Base-by-base conservation (phyloP, 2,888 invertebrate genomes). In the Drosophila meridiana region DNA sequence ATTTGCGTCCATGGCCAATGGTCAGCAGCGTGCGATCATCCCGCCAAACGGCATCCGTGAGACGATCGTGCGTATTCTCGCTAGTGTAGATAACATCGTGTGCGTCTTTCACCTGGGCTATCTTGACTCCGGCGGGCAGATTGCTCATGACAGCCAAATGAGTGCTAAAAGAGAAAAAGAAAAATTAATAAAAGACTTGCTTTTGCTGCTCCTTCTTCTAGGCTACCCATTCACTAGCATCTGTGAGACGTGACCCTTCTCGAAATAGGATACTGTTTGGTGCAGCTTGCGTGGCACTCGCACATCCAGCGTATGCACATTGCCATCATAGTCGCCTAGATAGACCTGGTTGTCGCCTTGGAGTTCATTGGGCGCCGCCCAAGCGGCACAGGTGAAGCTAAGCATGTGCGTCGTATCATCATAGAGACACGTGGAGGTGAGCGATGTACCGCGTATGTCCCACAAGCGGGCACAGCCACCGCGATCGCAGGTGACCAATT, bases 71-170 rank as follows among this genome's bases (percentile, higher is more conserved):
- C 0, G 83, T 69, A 4, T 80, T 56, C 30, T 70, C 55, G 5
- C 78, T 71, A 4, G 43, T 64, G 48, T 87, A 87, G n/a, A 88
- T 30, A 28, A 76, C 6, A 5, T 79, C 52, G n/a, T 74, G 77
- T 1, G 57, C 48, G 1, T 7, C 55, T 0, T 53, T 47, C 2
- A 76, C 61, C 36, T 71, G 64, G 7, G 56, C 50, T 32, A 89
- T 76, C 55, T 77, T 87, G 0, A 87, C 86, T 0, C 64, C 48
- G 32, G 70, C 50, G 0, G 82, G 87, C n/a, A 74, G 59, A 45
- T 89, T 88, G 38, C 88, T 73, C 75, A 83, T 75, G 1, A 53
- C 83, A 1, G 88, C 88, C 67, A 87, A 52, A 40, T 88, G 68
- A 1, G 57, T 3, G 1, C 90, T 89, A 59, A 0, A 70, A 53